phyloP scores from a whole-genome alignment of 2,888 invertebrate genomes.

The Drosophila cognata region DNA sequence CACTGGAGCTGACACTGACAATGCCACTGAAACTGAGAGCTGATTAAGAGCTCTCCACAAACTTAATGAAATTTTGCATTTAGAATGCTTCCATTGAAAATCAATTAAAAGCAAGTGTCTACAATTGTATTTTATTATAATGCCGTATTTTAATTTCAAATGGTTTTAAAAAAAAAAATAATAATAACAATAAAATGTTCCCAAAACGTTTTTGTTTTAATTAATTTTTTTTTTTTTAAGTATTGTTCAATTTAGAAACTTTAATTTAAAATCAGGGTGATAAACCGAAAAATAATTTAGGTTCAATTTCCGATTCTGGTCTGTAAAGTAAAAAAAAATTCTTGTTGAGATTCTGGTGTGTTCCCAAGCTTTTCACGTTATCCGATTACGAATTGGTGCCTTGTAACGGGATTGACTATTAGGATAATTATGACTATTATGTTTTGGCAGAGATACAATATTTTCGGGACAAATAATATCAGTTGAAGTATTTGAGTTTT shows the following conservation, averaged over 20 bases:
- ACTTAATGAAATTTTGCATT: constrained; percentile 22
- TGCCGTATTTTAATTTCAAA: not conserved
- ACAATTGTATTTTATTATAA: not conserved
- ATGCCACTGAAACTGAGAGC: constrained; percentile 2
- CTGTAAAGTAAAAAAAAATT: not conserved
- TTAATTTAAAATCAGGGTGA: not conserved
- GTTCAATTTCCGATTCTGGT: not conserved
- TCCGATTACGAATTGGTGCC: not conserved
- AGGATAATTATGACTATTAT: not conserved
- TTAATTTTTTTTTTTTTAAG: no score
- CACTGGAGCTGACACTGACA: not conserved
- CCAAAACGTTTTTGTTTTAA: not conserved
- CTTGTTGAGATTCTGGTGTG: not conserved
- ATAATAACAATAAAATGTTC: not conserved
- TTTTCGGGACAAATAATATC: not conserved
- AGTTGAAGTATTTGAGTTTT: not conserved
- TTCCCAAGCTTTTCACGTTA: not conserved
- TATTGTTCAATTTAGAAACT: not conserved
- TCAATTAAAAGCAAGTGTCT: constrained; percentile 10
- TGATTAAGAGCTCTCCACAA: constrained; percentile 26
- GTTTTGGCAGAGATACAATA: not conserved
- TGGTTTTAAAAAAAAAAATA: not conserved
- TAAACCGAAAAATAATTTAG: not conserved
- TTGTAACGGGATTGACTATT: not conserved
- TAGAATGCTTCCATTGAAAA: not conserved